Conservation (phyloP, 2,888 invertebrate genomes). For the Prenolepis imparis region DNA sequence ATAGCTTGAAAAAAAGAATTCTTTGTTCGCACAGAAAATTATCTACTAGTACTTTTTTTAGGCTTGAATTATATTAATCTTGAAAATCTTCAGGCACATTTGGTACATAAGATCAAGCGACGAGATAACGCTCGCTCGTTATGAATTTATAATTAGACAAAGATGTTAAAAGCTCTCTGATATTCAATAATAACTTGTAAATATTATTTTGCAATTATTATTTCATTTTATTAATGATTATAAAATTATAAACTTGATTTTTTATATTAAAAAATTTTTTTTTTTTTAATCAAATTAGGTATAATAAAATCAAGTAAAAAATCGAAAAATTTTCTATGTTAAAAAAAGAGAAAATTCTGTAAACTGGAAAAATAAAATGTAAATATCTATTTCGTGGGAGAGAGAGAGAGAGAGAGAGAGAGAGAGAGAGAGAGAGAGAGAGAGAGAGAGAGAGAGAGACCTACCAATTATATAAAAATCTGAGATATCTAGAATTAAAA, state of each 20-base stretch:
- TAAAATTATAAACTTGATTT: neutral
- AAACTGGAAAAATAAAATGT: slow-evolving; percentile 30
- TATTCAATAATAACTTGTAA: neutral
- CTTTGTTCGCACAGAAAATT: neutral
- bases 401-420: too few relatives aligned
- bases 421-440: too few relatives aligned
- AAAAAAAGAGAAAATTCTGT: neutral
- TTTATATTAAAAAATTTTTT: slow-evolving; percentile 3
- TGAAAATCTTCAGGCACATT: slow-evolving; percentile 28
- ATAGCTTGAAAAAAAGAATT: slow-evolving; percentile 10
- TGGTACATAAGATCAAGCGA: neutral
- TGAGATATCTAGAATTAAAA: slow-evolving; percentile 29
- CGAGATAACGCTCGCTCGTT: neutral
- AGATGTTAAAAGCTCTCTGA: slow-evolving; percentile 5
- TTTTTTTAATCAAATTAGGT: slow-evolving; percentile 6
- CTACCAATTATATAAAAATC: neutral
- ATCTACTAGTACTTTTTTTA: neutral
- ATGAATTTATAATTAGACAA: slow-evolving; percentile 23
- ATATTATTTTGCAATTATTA: slow-evolving; percentile 13
- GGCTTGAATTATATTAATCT: slow-evolving; percentile 2
- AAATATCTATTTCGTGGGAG: slow-evolving; percentile 35
- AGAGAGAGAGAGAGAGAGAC: too few relatives aligned
- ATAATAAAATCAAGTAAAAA: neutral
- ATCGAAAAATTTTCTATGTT: neutral
- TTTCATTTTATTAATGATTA: neutral